A percentile compares a stretch with the other conserved stretches of the same genome.
These are phyloP conservation scores for Thumatha senex DNA, from an alignment of 2,888 invertebrate species.

Conservation along the genomic window DNA sequence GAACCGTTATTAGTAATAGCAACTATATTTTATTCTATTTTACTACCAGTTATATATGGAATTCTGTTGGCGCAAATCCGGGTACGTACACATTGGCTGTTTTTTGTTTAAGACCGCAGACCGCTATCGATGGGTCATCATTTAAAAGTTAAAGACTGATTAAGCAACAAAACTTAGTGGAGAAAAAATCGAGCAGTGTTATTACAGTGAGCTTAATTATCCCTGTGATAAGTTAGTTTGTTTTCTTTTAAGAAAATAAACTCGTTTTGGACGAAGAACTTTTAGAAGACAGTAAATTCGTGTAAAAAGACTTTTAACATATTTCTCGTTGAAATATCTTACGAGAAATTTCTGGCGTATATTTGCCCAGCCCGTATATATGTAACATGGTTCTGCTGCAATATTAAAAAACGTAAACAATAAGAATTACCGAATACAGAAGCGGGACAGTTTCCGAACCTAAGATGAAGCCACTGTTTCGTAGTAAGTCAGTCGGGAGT, in stretches of 20 bases:
- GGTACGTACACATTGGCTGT: slow-evolving; percentile 22
- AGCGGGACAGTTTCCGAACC: too few relatives aligned
- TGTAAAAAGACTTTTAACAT: too few relatives aligned
- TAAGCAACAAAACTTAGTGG: slow-evolving; percentile 30
- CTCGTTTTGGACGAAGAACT: background rate
- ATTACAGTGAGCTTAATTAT: background rate
- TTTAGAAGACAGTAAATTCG: too few relatives aligned
- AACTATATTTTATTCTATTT: slow-evolving; percentile 1
- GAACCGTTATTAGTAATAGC: slow-evolving; percentile 4
- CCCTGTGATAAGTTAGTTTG: background rate
- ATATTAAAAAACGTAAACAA: too few relatives aligned
- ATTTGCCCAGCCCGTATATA: too few relatives aligned
- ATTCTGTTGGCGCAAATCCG: slow-evolving; percentile 21
- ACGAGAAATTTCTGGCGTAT: too few relatives aligned
- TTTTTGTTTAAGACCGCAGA: slow-evolving; percentile 27
- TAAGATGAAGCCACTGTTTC: too few relatives aligned
- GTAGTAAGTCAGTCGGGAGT: too few relatives aligned
- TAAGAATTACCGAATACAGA: too few relatives aligned
- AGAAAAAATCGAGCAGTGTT: slow-evolving; percentile 20
- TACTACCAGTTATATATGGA: slow-evolving; percentile 7
- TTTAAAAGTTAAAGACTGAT: slow-evolving; percentile 34
- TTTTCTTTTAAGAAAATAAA: background rate
- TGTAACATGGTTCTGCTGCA: too few relatives aligned
- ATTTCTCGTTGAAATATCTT: too few relatives aligned
- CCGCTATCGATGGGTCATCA: slow-evolving; percentile 27